Evolutionary conservation across 2,888 invertebrate genomes (phyloP).

Genomic region (Belgica antarctica): DNA sequence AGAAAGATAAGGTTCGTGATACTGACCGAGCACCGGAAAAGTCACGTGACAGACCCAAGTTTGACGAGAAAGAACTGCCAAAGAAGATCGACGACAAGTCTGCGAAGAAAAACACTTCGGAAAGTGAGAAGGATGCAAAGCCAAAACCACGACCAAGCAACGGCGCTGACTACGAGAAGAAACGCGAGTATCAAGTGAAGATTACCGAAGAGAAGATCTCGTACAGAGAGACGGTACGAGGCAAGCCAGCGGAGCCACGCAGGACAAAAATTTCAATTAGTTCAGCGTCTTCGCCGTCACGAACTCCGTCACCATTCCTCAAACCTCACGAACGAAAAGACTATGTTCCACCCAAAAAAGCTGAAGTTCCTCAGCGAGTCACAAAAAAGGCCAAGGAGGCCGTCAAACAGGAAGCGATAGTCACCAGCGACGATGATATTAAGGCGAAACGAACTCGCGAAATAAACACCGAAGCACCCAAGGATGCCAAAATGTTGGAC

Average conservation of each 20-base stretch:
- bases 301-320: slow-evolving; percentile 82
- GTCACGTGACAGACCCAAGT: slow-evolving; percentile 46
- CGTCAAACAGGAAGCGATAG: slow-evolving; percentile 45
- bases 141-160: slow-evolving; percentile 45
- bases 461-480: neutral
- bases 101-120: slow-evolving; percentile 46
- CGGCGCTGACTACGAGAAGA: slow-evolving; percentile 45
- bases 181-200: slow-evolving; percentile 3
- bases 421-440: slow-evolving; percentile 57
- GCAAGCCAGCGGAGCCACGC: neutral
- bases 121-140: slow-evolving; percentile 47
- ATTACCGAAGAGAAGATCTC: slow-evolving; percentile 16
- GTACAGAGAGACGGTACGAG: slow-evolving; percentile 4
- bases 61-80: slow-evolving; percentile 43
- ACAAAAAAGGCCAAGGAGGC: slow-evolving; percentile 57
- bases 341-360: slow-evolving; percentile 51
- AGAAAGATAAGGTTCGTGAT: neutral
- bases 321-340: slow-evolving; percentile 56
- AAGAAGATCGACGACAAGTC: slow-evolving; percentile 47
- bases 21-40: neutral
- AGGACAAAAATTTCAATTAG: neutral
- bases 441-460: too few species aligned
- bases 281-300: slow-evolving; percentile 70
- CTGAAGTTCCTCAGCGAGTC: slow-evolving; percentile 47
- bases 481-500: slow-evolving; percentile 53